Percentiles rank a stretch among this genome's conserved stretches.
These are phyloP conservation scores for Drosophila elegans DNA, from an alignment of 1,140 invertebrate genomes.

Conservation along the genomic window DNA sequence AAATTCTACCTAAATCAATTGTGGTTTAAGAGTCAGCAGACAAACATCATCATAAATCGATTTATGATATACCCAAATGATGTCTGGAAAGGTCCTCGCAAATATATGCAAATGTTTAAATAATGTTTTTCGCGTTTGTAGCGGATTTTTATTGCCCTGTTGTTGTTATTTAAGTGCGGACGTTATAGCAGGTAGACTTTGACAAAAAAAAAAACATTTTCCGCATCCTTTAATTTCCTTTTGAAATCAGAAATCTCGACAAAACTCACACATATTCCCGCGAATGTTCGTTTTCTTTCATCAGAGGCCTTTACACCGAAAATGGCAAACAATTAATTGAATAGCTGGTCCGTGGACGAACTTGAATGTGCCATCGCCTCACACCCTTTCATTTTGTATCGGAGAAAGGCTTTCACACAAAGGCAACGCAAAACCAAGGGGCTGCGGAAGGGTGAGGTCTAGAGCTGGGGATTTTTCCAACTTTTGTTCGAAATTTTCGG, in stretches of 20 bases:
- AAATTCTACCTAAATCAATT: slow-evolving; percentile 43
- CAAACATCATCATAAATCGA: slow-evolving; percentile 71
- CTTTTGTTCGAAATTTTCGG: slow-evolving; percentile 43
- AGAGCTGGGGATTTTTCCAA: slow-evolving; percentile 22
- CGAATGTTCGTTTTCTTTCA: slow-evolving; percentile 24
- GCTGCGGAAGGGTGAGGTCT: neutral
- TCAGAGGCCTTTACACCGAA: slow-evolving; percentile 38
- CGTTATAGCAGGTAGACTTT: slow-evolving; percentile 21
- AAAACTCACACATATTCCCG: slow-evolving; percentile 55
- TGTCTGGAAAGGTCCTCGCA: neutral
- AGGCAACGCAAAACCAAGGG: slow-evolving; percentile 21
- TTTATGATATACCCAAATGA: slow-evolving; percentile 36
- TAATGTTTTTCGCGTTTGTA: slow-evolving; percentile 63
- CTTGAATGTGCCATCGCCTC: slow-evolving; percentile 43
- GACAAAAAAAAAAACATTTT: neutral
- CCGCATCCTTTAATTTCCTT: neutral
- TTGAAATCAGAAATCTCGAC: slow-evolving; percentile 21
- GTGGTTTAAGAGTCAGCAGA: slow-evolving; percentile 64
- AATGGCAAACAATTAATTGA: slow-evolving; percentile 74
- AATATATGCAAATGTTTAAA: slow-evolving; percentile 65
- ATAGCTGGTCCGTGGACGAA: slow-evolving; percentile 17
- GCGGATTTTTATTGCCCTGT: slow-evolving; percentile 66
- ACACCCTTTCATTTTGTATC: slow-evolving; percentile 62
- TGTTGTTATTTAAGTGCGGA: slow-evolving; percentile 66
- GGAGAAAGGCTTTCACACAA: slow-evolving; percentile 50